Evolutionary conservation across 2,888 invertebrate genomes (phyloP).

Genomic region (Dimorphilus gyrociliatus): DNA sequence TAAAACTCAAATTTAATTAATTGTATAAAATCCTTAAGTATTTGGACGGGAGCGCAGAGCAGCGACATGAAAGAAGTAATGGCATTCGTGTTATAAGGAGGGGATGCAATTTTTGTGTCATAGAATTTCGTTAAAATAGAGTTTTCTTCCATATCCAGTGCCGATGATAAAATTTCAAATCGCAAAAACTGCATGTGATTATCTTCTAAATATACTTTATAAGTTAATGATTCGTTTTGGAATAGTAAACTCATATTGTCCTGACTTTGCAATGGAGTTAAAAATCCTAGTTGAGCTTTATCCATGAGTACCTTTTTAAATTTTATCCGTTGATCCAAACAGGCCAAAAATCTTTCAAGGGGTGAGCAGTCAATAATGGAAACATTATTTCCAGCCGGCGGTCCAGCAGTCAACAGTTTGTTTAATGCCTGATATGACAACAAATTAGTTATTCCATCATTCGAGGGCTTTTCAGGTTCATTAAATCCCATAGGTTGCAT

Average conservation of each 20-base stretch:
- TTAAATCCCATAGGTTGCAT: no score
- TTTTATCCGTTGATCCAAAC: constrained; percentile 80
- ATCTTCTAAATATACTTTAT: no score
- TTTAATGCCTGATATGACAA: constrained; percentile 73
- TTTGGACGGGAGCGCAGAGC: constrained; percentile 64
- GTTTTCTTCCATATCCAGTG: no score
- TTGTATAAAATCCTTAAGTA: constrained; percentile 78
- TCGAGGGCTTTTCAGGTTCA: no score
- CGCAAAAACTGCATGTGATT: no score
- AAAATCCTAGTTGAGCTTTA: no score
- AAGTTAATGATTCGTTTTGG: no score
- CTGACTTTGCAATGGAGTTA: no score
- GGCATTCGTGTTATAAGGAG: constrained; percentile 77
- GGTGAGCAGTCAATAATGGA: constrained; percentile 43
- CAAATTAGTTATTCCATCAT: no score
- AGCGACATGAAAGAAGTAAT: constrained; percentile 68
- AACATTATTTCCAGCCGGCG: constrained; percentile 6
- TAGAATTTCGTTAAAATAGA: constrained; percentile 3
- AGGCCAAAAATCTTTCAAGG: constrained; percentile 76
- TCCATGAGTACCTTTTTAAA: no score
- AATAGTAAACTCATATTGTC: no score
- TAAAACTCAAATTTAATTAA: constrained; percentile 60
- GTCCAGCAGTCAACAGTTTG: constrained; percentile 55
- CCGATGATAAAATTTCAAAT: no score
- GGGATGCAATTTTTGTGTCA: constrained; percentile 54